phyloP scores from a whole-genome alignment of 2,888 invertebrate species.

The Acrobeloides nanus region DNA sequence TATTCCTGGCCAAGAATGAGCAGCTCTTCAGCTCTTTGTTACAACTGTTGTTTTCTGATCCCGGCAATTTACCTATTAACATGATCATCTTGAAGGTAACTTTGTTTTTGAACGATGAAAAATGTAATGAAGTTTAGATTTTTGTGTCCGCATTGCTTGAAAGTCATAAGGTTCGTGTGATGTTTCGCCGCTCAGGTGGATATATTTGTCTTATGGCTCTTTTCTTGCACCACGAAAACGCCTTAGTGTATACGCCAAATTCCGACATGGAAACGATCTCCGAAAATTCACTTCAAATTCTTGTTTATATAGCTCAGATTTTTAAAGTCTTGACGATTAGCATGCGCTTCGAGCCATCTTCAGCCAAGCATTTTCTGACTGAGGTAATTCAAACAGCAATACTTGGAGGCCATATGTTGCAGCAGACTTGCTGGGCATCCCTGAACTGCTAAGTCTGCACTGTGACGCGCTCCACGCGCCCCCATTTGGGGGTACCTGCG shows the following conservation, averaged over 20 bases:
- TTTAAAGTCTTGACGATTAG: conserved; percentile 70
- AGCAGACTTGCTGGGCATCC: conserved; percentile 2
- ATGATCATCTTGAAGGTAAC: conserved; percentile 27
- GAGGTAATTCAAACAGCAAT: conserved; percentile 63
- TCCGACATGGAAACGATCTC: conserved; percentile 2
- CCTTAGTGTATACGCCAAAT: conserved; percentile 7
- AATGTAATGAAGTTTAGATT: conserved; percentile 57
- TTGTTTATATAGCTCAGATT: conserved; percentile 44
- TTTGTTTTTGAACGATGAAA: conserved; percentile 10
- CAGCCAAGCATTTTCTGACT: conserved; percentile 92
- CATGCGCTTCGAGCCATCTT: conserved; percentile 97
- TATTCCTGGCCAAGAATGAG: conserved; percentile 65
- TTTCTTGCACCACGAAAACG: conserved; percentile 68
- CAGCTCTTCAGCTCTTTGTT: conserved; percentile 40
- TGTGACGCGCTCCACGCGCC: too few relatives aligned
- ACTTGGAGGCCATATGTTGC: conserved; percentile 5
- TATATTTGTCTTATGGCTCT: conserved; percentile 95
- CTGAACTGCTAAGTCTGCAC: too few relatives aligned
- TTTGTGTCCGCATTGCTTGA: conserved; percentile 81
- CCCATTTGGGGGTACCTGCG: too few relatives aligned
- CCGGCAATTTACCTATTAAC: conserved; percentile 28
- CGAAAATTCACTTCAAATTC: conserved; percentile 22
- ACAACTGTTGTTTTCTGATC: conserved; percentile 27
- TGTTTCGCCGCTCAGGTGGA: conserved; percentile 93
- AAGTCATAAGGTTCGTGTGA: conserved; percentile 87